These are phyloP conservation scores for Turnix velox DNA, from an alignment of 2,113 vertebrate species.

Conservation along the genomic window DNA sequence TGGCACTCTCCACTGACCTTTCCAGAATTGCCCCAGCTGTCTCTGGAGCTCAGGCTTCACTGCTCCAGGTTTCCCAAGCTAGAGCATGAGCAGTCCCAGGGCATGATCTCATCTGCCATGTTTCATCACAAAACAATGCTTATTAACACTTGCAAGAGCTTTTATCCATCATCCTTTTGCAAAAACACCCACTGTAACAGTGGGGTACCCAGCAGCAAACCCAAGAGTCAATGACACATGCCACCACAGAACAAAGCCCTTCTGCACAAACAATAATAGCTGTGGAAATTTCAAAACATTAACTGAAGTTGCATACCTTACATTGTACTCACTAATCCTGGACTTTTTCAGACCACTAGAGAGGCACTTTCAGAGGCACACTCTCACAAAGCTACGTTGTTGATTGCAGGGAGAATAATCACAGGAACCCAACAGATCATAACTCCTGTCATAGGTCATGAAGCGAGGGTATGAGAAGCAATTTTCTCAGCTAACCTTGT, in stretches of 20 bases:
- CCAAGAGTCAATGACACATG: fast-evolving
- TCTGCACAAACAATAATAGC: background rate
- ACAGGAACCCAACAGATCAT: constrained; percentile 6
- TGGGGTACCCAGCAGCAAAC: background rate
- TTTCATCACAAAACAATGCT: background rate
- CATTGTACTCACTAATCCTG: background rate
- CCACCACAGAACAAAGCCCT: background rate
- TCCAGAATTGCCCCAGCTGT: background rate
- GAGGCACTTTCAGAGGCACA: background rate
- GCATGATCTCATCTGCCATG: background rate
- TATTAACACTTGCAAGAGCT: background rate
- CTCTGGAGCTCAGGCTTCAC: constrained; percentile 22
- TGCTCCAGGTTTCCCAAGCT: background rate
- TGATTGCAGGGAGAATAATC: background rate
- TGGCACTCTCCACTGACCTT: background rate
- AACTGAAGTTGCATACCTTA: background rate
- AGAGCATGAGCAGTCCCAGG: background rate
- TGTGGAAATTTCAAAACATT: background rate
- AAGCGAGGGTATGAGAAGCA: background rate
- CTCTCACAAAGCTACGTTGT: background rate
- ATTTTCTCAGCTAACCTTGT: constrained; percentile 61
- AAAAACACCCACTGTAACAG: background rate
- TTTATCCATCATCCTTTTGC: background rate
- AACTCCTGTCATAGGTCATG: background rate
- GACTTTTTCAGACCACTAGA: background rate